Conservation (phyloP, 2,113 vertebrate species). For the Ondatra zibethicus region DNA sequence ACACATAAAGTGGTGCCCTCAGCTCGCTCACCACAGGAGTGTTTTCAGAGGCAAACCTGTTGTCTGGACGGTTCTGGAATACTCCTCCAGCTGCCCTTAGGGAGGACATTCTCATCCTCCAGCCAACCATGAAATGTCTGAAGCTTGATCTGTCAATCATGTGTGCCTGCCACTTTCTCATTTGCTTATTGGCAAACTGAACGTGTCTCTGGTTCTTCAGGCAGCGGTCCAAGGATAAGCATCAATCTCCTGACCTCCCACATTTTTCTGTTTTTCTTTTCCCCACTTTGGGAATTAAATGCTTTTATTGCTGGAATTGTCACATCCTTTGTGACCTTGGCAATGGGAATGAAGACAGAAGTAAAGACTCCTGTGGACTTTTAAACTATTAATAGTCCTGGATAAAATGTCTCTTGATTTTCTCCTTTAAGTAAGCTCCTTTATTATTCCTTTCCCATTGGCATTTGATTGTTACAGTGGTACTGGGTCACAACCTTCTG, state of each 20-base stretch:
- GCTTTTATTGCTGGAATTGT: conserved; percentile 1
- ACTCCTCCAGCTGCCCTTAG: background rate
- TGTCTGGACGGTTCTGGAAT: background rate
- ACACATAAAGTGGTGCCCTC: background rate
- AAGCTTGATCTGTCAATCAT: background rate
- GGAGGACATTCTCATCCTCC: background rate
- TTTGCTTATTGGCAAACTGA: conserved; percentile 38
- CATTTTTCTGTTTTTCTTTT: background rate
- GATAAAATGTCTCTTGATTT: background rate
- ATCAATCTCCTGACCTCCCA: conserved; percentile 48
- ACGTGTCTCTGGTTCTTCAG: conserved; percentile 26
- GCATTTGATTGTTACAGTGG: background rate
- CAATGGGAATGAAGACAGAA: background rate
- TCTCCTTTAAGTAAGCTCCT: background rate
- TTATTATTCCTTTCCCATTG: background rate
- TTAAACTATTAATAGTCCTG: background rate
- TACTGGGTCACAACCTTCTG: background rate
- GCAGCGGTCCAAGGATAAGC: background rate
- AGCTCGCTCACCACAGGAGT: background rate
- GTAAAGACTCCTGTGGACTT: background rate
- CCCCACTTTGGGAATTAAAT: conserved; percentile 11
- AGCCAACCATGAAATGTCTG: background rate
- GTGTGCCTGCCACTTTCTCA: conserved; percentile 25
- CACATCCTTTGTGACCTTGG: conserved; percentile 16
- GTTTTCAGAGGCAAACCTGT: background rate